phyloP scores from a whole-genome alignment of 2,797 vertebrate genomes.

The Cryptoprocta ferox region DNA sequence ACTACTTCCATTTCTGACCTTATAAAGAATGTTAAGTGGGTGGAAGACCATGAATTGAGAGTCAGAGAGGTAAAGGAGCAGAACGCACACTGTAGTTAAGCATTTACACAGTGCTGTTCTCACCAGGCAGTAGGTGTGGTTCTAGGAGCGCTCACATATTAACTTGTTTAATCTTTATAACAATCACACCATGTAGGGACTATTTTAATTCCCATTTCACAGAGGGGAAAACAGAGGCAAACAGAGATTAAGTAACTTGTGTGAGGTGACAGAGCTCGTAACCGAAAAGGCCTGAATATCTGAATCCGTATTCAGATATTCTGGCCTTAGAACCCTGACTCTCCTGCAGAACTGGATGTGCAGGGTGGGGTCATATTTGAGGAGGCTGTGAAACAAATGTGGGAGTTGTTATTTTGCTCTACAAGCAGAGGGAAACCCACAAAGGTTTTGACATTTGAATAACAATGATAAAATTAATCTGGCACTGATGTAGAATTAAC shows the following conservation, averaged over 20 bases:
- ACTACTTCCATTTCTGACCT: slow-evolving; percentile 6
- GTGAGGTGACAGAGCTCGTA: not conserved
- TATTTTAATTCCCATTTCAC: not conserved
- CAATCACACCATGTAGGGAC: not conserved
- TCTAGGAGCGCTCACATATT: not conserved
- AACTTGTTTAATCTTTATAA: not conserved
- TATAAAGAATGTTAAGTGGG: not conserved
- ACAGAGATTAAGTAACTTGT: not conserved
- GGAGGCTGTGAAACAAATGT: not conserved
- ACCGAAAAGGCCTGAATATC: not conserved
- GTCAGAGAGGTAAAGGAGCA: not conserved
- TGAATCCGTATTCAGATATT: not conserved
- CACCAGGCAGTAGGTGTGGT: not conserved
- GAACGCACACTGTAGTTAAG: not conserved
- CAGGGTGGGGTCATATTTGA: not conserved
- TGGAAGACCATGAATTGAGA: not conserved
- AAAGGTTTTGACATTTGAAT: slow-evolving; percentile 45
- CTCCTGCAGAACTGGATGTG: not conserved
- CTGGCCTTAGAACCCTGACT: not conserved
- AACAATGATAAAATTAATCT: not conserved
- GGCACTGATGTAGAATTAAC: not conserved
- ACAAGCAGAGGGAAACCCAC: not conserved
- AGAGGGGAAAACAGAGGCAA: not conserved
- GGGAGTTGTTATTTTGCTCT: not conserved
- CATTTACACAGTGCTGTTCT: not conserved